These are phyloP conservation scores for Cephus pygmeus DNA, from an alignment of 2,888 invertebrate genomes.

Conservation along the genomic window DNA sequence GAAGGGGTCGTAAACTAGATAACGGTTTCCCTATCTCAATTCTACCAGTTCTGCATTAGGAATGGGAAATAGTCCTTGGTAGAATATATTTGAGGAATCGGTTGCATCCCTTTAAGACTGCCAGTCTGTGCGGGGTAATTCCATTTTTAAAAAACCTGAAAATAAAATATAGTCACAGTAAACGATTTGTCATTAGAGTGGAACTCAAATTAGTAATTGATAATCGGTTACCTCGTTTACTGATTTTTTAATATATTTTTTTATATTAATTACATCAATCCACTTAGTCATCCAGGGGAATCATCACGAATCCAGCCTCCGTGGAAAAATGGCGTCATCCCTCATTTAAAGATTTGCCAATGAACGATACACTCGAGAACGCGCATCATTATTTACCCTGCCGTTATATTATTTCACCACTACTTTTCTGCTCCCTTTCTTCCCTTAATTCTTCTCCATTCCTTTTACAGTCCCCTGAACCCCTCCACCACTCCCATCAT, in stretches of 20 bases:
- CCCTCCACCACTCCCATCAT: not conserved
- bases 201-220: too few species aligned
- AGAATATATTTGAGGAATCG: not conserved
- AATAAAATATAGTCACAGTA: too few species aligned
- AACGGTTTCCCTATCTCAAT: not conserved
- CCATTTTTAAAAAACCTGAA: too few species aligned
- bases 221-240: too few species aligned
- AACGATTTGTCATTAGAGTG: not conserved
- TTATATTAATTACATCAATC: not conserved
- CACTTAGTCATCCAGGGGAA: not conserved
- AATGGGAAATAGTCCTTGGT: not conserved
- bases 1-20: not conserved
- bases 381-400: not conserved
- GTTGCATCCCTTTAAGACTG: not conserved
- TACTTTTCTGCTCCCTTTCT: not conserved
- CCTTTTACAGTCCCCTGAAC: not conserved
- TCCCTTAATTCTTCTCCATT: slow-evolving; percentile 11
- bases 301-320: not conserved
- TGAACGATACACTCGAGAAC: not conserved
- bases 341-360: not conserved
- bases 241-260: not conserved
- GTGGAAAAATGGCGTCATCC: not conserved
- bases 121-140: not conserved
- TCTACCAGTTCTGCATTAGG: not conserved
- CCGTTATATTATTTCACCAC: not conserved